Evolutionary conservation across 2,113 vertebrate species (phyloP).

Genomic region (Anoura caudifer): DNA sequence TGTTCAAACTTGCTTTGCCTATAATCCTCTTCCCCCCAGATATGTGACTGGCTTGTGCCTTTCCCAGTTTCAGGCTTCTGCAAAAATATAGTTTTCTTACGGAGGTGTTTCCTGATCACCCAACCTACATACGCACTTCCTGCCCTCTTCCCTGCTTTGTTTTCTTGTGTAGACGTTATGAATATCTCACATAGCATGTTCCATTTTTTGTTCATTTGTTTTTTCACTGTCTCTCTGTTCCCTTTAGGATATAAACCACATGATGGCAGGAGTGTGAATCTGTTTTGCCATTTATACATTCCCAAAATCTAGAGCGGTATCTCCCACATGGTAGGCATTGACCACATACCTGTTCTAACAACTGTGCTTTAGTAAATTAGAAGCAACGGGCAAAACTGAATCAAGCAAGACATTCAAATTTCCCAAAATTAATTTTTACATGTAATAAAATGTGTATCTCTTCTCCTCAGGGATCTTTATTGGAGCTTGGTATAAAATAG

Average conservation of each 20-base stretch:
- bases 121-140: accelerated
- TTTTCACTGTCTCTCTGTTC: neutral
- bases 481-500: neutral
- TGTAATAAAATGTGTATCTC: neutral
- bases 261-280: neutral
- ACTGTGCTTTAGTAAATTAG: neutral
- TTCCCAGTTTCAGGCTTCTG: neutral
- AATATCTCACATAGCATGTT: neutral
- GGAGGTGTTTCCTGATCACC: neutral
- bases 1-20: neutral
- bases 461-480: neutral
- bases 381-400: neutral
- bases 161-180: neutral
- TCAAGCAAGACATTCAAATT: neutral
- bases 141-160: neutral
- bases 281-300: neutral
- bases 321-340: neutral
- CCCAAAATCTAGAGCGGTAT: neutral
- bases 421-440: neutral
- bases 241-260: neutral
- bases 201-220: neutral
- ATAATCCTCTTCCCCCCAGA: neutral
- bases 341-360: neutral
- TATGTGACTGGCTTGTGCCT: neutral
- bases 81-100: neutral